Evolutionary conservation across 2,888 invertebrate genomes (phyloP), one percentile per base, ranked within the genome.

Genomic region (Xylota sylvarum): DNA sequence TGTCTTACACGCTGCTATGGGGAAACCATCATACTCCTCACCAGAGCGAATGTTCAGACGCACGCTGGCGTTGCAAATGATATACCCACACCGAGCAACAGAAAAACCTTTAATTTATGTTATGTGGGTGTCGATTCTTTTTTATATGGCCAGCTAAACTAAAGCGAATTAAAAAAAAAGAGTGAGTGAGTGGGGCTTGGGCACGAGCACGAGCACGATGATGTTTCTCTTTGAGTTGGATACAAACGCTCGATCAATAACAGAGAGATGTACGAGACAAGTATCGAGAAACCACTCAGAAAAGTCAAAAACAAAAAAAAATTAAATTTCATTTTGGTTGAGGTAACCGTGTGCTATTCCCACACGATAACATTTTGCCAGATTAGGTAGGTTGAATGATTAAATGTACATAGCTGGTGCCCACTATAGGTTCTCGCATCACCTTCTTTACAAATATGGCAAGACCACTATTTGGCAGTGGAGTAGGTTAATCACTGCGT

Each of bases 401-500:
- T 70, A 73, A 73, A 84, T 70, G 58, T 85, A 76, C 40, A 56
- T 50, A 23, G 37, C 40, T 50, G 55, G 60, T 78, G 67, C 72
- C 81, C 81, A 81, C 77, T 73, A 67, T 69, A 69, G 62, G 62
- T 86, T 73, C 82, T 78, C 73, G 73, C 73, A 74, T 79, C 84
- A 84, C 84, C 79, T 84, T 84, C 79, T 48, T 50, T 46, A 69
- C 84, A 64, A 78, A 86, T 69, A 86, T 86, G 86, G 86, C 37
- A 82, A 86, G 73, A 86, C 86, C 10, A 77, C 86, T 82, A 78
- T 86, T 81, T 86, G 82, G 77, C 77, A 73, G 73, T 82, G 72
- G 86, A 86, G 82, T 86, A 86, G 86, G 86, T 86, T 86, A 86
- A 86, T 86, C 86, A 82, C 82, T 70, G 64, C 55, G 79, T 64